A percentile compares a stretch with the other conserved stretches of the same genome.
phyloP scores from a whole-genome alignment of 2,888 invertebrate species.

The Nysson spinosus region DNA sequence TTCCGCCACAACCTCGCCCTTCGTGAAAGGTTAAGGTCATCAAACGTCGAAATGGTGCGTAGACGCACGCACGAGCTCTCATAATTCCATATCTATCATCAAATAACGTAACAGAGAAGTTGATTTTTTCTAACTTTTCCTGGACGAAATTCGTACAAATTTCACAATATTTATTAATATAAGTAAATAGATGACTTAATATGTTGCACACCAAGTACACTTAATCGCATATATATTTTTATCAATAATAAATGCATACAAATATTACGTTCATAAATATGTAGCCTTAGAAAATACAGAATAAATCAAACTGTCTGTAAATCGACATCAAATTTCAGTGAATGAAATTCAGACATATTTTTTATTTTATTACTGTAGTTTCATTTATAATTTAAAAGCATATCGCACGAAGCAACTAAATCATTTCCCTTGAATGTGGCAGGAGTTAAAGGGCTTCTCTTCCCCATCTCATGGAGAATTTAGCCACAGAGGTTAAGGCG shows the following conservation, averaged over 20 bases:
- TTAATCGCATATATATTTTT: no score
- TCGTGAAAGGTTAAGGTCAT: slow-evolving; percentile 64
- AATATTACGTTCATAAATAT: no score
- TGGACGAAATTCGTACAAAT: not conserved
- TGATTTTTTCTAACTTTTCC: slow-evolving; percentile 9
- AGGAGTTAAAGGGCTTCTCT: slow-evolving; percentile 21
- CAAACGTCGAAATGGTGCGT: slow-evolving; percentile 33
- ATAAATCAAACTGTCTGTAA: no score
- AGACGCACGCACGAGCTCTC: slow-evolving; percentile 9
- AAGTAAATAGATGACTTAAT: not conserved
- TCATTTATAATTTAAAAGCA: slow-evolving; percentile 22
- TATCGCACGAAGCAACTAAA: slow-evolving; percentile 19
- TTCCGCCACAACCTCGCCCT: slow-evolving; percentile 31
- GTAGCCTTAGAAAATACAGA: no score
- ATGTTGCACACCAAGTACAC: not conserved
- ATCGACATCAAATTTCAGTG: no score
- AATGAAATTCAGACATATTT: no score
- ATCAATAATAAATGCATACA: no score
- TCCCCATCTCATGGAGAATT: slow-evolving; percentile 17
- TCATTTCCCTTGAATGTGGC: slow-evolving; percentile 17
- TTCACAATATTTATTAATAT: not conserved
- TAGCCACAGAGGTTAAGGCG: slow-evolving; percentile 29
- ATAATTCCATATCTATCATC: slow-evolving; percentile 14
- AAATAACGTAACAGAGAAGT: slow-evolving; percentile 14
- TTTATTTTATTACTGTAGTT: not conserved